Evolutionary conservation across 2,797 vertebrate species (phyloP).

Genomic region (Tympanoctomys barrerae): DNA sequence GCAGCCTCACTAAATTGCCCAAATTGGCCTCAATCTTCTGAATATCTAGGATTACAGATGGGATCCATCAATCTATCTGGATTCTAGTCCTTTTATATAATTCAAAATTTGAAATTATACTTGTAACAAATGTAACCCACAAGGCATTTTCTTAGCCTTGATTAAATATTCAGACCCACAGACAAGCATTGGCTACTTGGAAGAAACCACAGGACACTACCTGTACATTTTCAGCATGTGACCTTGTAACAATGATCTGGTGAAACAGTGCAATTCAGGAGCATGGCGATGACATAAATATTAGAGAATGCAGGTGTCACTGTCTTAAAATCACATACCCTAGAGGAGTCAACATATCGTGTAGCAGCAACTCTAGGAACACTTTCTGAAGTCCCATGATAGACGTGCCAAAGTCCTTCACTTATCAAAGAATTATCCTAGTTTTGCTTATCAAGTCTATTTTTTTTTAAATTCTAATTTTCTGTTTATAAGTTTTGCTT

Average conservation of each 20-base stretch:
- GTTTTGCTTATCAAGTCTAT: constrained; percentile 18
- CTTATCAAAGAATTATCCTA: background rate
- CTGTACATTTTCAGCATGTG: background rate
- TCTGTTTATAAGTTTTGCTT: background rate
- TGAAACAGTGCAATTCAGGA: background rate
- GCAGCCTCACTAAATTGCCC: background rate
- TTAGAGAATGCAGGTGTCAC: background rate
- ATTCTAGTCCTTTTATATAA: background rate
- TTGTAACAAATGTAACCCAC: background rate
- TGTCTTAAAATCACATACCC: background rate
- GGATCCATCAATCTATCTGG: background rate
- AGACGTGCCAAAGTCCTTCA: background rate
- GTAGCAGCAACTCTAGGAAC: background rate
- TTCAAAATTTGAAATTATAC: constrained; percentile 6
- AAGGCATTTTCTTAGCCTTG: background rate
- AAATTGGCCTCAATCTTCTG: background rate
- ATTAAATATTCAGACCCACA: constrained; percentile 24
- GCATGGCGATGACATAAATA: background rate
- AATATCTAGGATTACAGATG: background rate
- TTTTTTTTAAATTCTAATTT: constrained; percentile 43
- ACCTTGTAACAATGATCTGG: background rate
- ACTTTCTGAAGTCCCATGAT: background rate
- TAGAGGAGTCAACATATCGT: background rate
- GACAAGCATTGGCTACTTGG: background rate
- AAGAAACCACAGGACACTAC: background rate